phyloP scores from a whole-genome alignment of 2,888 invertebrate genomes.

The Saturnia pavonia region DNA sequence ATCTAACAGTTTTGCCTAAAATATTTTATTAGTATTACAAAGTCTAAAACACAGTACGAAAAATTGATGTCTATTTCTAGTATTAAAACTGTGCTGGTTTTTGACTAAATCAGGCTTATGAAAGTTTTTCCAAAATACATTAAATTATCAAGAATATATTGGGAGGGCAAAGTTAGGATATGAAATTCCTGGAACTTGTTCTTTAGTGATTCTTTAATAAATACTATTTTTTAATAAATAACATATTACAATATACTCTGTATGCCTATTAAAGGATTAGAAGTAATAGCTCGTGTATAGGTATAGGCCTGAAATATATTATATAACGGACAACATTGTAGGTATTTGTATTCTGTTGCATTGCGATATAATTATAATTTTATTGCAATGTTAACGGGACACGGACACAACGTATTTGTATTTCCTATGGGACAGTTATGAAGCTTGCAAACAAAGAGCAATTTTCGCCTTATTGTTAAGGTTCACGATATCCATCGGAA shows the following conservation, averaged over 20 bases:
- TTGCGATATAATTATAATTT: not conserved
- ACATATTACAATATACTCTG: not conserved
- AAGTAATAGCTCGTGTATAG: not conserved
- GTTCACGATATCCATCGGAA: conserved; percentile 10
- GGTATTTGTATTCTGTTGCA: conserved; percentile 20
- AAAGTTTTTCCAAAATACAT: too few species aligned
- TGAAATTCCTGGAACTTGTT: too few species aligned
- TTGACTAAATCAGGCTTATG: too few species aligned
- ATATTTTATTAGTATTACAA: too few species aligned
- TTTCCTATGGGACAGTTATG: conserved; percentile 69
- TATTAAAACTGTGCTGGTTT: too few species aligned
- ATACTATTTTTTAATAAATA: not conserved
- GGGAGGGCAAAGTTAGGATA: too few species aligned
- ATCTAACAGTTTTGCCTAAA: too few species aligned
- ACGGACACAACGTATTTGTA: conserved; percentile 57
- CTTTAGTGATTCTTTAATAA: not conserved
- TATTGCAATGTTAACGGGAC: conserved; percentile 45
- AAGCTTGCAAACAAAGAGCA: conserved; percentile 51
- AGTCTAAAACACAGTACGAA: too few species aligned
- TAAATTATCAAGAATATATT: too few species aligned
- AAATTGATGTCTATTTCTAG: too few species aligned
- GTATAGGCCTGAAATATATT: conserved; percentile 7
- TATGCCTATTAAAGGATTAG: not conserved
- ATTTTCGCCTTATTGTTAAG: conserved; percentile 64
- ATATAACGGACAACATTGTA: conserved; percentile 9